Conservation (phyloP, 2,113 vertebrate genomes). For the Kryptolebias marmoratus region DNA sequence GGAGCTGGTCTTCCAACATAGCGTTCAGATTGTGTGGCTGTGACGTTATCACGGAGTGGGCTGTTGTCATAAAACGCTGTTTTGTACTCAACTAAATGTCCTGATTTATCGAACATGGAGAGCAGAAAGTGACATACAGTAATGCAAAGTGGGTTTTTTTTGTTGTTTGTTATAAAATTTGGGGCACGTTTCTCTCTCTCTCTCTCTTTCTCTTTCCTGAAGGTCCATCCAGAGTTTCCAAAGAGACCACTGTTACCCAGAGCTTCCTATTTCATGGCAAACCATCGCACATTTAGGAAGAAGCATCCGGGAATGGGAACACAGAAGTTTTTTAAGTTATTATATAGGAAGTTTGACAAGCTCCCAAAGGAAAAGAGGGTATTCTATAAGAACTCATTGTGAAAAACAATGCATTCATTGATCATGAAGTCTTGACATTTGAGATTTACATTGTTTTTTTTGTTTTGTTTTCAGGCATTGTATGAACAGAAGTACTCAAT, state of each 20-base stretch:
- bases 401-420: neutral
- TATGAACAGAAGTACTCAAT: neutral
- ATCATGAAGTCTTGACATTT: neutral
- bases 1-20: no score
- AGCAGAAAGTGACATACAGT: no score
- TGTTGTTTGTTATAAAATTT: neutral
- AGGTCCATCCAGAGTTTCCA: constrained; percentile 34
- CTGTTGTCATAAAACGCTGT: no score
- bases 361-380: constrained; percentile 52
- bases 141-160: no score
- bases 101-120: no score
- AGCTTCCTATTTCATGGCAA: constrained; percentile 24
- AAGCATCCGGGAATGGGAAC: neutral
- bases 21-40: no score
- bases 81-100: no score
- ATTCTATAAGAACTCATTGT: neutral
- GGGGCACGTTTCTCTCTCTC: neutral
- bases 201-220: neutral
- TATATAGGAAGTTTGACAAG: neutral
- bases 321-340: accelerated
- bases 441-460: neutral
- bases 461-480: neutral
- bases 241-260: constrained; percentile 29
- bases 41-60: no score
- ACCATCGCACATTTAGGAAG: constrained; percentile 1